phyloP scores from a whole-genome alignment of 2,113 vertebrate genomes.

The Halcyon senegalensis region DNA sequence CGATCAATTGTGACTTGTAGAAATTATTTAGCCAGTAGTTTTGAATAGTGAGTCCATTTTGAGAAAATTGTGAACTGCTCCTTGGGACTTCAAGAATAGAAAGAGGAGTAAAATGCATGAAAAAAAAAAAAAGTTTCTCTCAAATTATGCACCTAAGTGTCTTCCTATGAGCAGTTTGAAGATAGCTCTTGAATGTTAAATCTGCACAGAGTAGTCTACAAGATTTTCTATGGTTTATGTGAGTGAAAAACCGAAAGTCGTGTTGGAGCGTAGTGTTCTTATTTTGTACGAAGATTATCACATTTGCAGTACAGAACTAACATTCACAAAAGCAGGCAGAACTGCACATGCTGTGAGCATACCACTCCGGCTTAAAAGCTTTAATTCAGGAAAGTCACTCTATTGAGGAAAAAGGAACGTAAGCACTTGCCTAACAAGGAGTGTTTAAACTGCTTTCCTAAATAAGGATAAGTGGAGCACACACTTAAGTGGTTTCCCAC shows the following conservation, averaged over 20 bases:
- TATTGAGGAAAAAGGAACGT: not conserved
- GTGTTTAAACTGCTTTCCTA: conserved; percentile 5
- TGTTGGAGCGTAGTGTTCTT: not conserved
- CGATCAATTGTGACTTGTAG: not conserved
- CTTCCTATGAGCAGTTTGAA: not conserved
- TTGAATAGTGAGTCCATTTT: not conserved
- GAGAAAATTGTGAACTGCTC: not conserved
- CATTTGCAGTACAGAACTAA: not conserved
- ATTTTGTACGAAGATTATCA: not conserved
- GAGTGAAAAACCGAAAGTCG: not conserved
- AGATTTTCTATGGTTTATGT: not conserved
- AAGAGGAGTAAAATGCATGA: not conserved
- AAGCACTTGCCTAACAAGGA: not conserved
- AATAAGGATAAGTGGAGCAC: not conserved
- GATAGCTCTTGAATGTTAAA: not conserved
- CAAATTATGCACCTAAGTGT: not conserved
- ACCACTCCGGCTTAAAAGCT: not conserved
- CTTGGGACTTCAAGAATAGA: not conserved
- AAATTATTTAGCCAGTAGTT: not conserved
- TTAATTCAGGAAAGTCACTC: conserved; percentile 22
- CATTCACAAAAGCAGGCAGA: conserved; percentile 10
- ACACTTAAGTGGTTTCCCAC: not conserved
- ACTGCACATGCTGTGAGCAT: not conserved
- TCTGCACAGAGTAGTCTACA: not conserved
- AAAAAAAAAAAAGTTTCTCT: not conserved